A percentile compares a stretch with the other conserved stretches of the same genome.
phyloP scores from a whole-genome alignment of 2,113 vertebrate species.

The Dipodomys stephensi region DNA sequence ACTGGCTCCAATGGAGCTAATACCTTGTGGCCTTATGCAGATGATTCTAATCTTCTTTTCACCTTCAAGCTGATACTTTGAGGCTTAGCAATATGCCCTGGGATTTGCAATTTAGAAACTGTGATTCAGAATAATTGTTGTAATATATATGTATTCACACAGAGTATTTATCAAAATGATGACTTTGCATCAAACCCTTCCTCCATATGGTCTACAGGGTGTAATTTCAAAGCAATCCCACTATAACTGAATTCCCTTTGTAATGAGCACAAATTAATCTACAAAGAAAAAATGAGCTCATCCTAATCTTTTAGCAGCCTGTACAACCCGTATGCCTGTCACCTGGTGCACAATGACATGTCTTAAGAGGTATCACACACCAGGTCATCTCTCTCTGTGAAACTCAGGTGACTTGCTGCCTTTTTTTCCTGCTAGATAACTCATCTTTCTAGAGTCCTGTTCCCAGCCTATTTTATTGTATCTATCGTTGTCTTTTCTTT shows the following conservation, averaged over 20 bases:
- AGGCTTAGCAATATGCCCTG: neutral
- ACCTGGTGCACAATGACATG: too few species aligned
- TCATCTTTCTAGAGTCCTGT: too few species aligned
- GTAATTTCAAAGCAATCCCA: neutral
- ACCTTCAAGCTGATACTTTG: neutral
- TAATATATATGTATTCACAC: neutral
- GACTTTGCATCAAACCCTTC: neutral
- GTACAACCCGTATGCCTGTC: neutral
- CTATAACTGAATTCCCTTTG: neutral
- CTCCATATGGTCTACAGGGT: neutral
- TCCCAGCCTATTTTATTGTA: too few species aligned
- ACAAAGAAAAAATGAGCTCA: neutral
- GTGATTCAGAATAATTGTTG: neutral
- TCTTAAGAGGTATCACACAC: too few species aligned
- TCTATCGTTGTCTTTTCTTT: too few species aligned
- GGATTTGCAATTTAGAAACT: neutral
- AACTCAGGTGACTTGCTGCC: too few species aligned
- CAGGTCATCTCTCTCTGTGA: too few species aligned
- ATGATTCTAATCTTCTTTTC: neutral
- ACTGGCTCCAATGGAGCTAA: neutral
- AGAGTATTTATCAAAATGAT: neutral
- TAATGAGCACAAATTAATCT: neutral
- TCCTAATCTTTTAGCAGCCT: conserved; percentile 54
- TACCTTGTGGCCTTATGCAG: too few species aligned
- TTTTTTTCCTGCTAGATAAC: too few species aligned